Percentiles rank a stretch among this genome's conserved stretches.
These are phyloP conservation scores for Epinephelus cyanopodus DNA, from an alignment of 2,113 vertebrate species.

Conservation along the genomic window DNA sequence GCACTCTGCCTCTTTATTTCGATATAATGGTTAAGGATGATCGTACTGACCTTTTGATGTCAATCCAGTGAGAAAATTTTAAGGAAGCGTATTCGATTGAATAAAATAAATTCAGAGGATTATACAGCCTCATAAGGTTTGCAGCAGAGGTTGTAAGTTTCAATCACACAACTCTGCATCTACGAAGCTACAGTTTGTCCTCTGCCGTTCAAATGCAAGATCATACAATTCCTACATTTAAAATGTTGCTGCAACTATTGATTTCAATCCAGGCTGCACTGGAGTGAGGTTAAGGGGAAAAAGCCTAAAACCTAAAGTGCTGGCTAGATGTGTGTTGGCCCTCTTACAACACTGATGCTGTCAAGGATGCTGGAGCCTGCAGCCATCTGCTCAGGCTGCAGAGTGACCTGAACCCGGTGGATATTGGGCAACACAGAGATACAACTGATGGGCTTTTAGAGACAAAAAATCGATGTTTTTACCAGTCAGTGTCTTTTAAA, in stretches of 20 bases:
- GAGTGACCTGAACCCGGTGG: constrained; percentile 15
- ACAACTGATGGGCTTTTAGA: background rate
- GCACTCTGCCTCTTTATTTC: too few species aligned
- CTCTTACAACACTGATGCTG: constrained; percentile 9
- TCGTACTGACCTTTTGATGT: too few species aligned
- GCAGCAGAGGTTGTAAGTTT: background rate
- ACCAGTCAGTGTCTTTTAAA: background rate
- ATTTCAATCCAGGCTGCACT: background rate
- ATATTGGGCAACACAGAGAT: background rate
- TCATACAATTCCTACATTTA: background rate
- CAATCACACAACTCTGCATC: too few species aligned
- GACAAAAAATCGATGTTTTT: background rate
- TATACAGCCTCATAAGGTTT: background rate
- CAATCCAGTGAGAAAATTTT: too few species aligned
- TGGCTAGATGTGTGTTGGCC: constrained; percentile 1
- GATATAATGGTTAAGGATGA: too few species aligned
- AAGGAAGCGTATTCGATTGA: too few species aligned
- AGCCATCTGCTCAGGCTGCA: constrained; percentile 27
- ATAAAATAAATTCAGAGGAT: background rate
- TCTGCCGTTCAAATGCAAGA: background rate
- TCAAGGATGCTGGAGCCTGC: constrained; percentile 1
- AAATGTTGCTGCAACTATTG: background rate
- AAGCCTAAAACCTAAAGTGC: background rate
- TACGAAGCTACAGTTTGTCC: background rate
- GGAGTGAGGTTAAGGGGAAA: background rate